Base-by-base conservation (phyloP, 2,888 invertebrate species). In the Lithophane ornitopus region DNA sequence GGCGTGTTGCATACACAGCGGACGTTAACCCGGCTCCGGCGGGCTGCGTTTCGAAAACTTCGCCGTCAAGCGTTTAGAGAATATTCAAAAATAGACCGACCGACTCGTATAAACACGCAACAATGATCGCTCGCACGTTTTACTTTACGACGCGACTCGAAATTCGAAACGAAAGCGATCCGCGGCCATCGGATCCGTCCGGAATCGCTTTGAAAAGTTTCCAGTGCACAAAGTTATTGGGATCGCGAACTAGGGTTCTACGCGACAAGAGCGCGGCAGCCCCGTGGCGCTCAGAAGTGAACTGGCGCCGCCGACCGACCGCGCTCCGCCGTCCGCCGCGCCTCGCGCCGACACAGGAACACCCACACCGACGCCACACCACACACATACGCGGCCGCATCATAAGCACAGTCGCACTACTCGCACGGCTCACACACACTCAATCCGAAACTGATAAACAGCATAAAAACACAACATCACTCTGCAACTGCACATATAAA, bases 41-140 rank as follows among this genome's bases (percentile, higher is more conserved):
- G 93, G 93, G 91, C 92, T 95, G 95, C 95, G 96, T 96, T 96
- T 96, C 95, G 95, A 96, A 96, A 96, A 96, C 95, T 95, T 95
- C 92, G 93, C 94, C 91, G 92, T 91, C 94, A 93, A 94, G 94
- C 94, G 96, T 95, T 96, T 95, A 95, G 94, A 95, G 94, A 94
- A 95, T 95, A 96, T 95, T 96, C 96, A 96, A 96, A 96, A 96
- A 96, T 96, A 96, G 96, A 96, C 93, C 93, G 93, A 94, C 93
- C 89, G 91, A 92, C 90, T 92, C 87, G 91, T 90, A 91, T 89
- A 92, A 93, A 94, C 93, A 93, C 92, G 93, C 91, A 90, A 93
- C 92, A 90, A 89, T 91, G 91, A 89, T 89, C 89, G 91, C 90
- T 90, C 88, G 88, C 91, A 92, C 91, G 91, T 90, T 89, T 87